Base-by-base conservation (phyloP, 2,113 vertebrate genomes). In the Percina caprodes region DNA sequence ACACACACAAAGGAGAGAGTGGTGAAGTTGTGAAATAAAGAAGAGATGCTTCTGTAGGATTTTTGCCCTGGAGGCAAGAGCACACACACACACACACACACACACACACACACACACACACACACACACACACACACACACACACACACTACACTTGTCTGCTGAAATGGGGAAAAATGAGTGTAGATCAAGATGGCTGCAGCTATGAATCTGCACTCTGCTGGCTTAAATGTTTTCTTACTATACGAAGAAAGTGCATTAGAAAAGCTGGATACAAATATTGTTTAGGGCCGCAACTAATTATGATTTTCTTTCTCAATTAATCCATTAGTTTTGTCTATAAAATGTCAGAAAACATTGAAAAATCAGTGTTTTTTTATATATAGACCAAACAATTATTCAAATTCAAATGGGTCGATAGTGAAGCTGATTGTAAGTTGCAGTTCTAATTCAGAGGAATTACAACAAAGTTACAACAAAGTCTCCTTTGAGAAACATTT, bases 41-140 rank as follows among this genome's bases (percentile, higher is more conserved):
- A 13, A 5, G 63, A 75, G 51, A 70, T 18, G 63, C 16, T 56
- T 79, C 39, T 16, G 45, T 54, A 16, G 21, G 45, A n/a, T 19
- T 12, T 58, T 35, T 42, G 67, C 68, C 79, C 58, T 1, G 3
- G 74, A 66, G 79, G 63, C 42, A 56, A 70, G 35, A 35, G 5
- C 35, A 8, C 30, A 30, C 30, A 30, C 30, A 3, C 30, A 30
- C 30, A 30, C 30, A 30, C 26, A 3, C 30, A 30, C 30, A 30
- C 30, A 30, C 30, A 30, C 30, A 30, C 4, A 30, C 30, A 30
- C 3, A 30, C 30, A 30, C 30, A 30, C 30, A 30, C 3, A 39
- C 35, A 9, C 35, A 39, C 35, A 39, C 39, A 10, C 39, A 39
- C 39, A 39, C 39, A 2, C 9, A 39, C 39, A 39, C 35, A 9